Conservation (phyloP, 2,113 vertebrate genomes). For the Anser cygnoides region DNA sequence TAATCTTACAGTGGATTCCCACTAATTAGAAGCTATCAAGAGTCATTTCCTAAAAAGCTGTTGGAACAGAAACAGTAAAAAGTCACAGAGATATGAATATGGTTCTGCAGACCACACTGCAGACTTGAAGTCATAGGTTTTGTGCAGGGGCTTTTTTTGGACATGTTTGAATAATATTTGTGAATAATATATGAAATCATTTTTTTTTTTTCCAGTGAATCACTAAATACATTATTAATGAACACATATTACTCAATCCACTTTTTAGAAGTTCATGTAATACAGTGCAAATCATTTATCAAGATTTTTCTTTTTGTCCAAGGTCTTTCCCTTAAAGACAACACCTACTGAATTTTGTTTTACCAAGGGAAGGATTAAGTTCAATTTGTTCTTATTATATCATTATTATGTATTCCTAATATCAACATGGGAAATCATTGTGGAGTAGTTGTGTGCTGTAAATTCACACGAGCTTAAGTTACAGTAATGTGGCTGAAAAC, state of each 20-base stretch:
- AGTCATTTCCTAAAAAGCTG: neutral
- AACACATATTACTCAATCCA: neutral
- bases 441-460: neutral
- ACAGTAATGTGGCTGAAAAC: neutral
- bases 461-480: conserved; percentile 20
- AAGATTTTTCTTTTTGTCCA: neutral
- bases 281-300: neutral
- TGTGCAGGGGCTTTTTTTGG: conserved; percentile 1
- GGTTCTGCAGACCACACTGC: neutral
- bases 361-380: neutral
- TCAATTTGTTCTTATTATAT: neutral
- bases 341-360: neutral
- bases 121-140: neutral
- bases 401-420: neutral
- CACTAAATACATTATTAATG: conserved; percentile 29
- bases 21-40: neutral
- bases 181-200: conserved; percentile 47
- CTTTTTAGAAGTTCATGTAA: conserved; percentile 16
- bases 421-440: neutral
- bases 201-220: conserved; percentile 52
- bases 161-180: conserved; percentile 37
- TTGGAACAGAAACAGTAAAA: neutral
- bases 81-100: neutral
- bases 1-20: neutral
- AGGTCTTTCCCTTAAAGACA: neutral